These are phyloP conservation scores for Anthonomus grandis DNA, from an alignment of 1,140 invertebrate species.

Conservation along the genomic window DNA sequence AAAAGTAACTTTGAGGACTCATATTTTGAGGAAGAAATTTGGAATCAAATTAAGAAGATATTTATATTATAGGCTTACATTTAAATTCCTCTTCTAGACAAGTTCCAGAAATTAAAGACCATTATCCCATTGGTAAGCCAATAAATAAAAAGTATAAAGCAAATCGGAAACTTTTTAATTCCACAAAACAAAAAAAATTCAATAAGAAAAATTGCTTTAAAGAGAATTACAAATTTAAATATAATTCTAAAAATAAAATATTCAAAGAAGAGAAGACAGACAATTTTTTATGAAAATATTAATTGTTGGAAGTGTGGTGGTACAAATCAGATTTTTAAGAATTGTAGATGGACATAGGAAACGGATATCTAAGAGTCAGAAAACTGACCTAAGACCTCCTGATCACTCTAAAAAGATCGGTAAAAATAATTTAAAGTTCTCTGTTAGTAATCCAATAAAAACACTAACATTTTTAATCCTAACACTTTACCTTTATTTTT, in stretches of 20 bases:
- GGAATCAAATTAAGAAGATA: conserved; percentile 34
- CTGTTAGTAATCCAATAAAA: too few relatives aligned
- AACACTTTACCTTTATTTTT: too few relatives aligned
- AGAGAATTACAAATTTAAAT: not conserved
- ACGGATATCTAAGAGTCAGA: not conserved
- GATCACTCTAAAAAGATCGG: not conserved
- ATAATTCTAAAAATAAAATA: not conserved
- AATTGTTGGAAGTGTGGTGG: not conserved
- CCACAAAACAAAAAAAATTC: not conserved
- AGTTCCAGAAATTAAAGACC: not conserved
- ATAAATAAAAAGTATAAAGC: not conserved
- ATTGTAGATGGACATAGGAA: not conserved
- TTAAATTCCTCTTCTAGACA: not conserved
- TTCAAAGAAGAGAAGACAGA: not conserved
- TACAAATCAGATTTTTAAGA: not conserved
- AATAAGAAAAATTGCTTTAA: not conserved
- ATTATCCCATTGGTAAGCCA: not conserved
- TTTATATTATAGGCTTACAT: conserved; percentile 33
- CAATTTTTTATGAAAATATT: too few relatives aligned
- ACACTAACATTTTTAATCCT: too few relatives aligned
- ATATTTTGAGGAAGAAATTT: conserved; percentile 39
- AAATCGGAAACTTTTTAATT: not conserved
- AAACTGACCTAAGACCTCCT: not conserved
- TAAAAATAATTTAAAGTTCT: not conserved
- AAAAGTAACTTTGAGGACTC: conserved; percentile 33